phyloP scores from a whole-genome alignment of 2,113 vertebrate genomes.

The Phyllopteryx taeniolatus region DNA sequence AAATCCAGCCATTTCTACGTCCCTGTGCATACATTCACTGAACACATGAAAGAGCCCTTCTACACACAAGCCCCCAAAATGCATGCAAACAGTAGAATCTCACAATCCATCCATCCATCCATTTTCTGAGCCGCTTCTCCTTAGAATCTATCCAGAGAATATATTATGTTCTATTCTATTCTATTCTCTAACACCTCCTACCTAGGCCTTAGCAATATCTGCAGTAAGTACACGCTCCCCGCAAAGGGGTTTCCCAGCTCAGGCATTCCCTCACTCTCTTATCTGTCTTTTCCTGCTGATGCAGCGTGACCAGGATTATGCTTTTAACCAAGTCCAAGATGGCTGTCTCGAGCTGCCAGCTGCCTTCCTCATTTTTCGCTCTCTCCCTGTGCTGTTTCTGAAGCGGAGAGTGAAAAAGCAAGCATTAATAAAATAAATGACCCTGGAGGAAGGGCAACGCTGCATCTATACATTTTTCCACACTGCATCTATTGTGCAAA shows the following conservation, averaged over 20 bases:
- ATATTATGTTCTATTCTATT: background rate
- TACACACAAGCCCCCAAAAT: too few relatives aligned
- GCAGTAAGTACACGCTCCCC: constrained; percentile 38
- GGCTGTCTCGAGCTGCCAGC: constrained; percentile 45
- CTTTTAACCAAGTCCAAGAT: constrained; percentile 63
- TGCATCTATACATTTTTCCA: constrained; percentile 21
- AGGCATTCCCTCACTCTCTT: constrained; percentile 54
- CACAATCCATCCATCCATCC: too few relatives aligned
- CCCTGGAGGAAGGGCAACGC: constrained; percentile 38
- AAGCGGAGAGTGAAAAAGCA: constrained; percentile 3
- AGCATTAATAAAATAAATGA: constrained; percentile 57
- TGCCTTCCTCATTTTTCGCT: constrained; percentile 12
- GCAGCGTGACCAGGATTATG: constrained; percentile 56
- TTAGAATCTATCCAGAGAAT: too few relatives aligned
- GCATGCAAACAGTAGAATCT: background rate
- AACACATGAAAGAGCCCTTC: too few relatives aligned
- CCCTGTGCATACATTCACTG: too few relatives aligned
- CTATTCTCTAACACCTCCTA: constrained; percentile 14
- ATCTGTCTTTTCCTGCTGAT: constrained; percentile 61
- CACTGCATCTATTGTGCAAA: constrained; percentile 12
- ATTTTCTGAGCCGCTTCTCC: too few relatives aligned
- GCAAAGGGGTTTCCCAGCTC: constrained; percentile 58
- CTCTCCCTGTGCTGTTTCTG: constrained; percentile 7
- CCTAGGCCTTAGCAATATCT: constrained; percentile 42
- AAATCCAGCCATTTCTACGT: too few relatives aligned